phyloP scores from a whole-genome alignment of 1,140 invertebrate genomes.

The Panulirus ornatus region DNA sequence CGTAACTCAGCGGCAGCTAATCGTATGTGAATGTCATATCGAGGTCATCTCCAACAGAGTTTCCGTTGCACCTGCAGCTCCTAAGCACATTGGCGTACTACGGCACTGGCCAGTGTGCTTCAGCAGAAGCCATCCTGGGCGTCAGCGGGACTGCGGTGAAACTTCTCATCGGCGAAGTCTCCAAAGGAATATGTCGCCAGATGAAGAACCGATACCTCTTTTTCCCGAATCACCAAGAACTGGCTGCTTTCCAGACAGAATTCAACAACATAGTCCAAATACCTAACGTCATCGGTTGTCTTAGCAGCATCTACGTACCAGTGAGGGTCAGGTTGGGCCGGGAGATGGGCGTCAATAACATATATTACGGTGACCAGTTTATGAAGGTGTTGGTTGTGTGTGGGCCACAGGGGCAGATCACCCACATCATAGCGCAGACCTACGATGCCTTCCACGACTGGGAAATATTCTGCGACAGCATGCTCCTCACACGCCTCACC shows the following conservation, averaged over 20 bases:
- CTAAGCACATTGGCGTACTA: not conserved
- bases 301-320: not conserved
- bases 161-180: not conserved
- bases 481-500: not conserved
- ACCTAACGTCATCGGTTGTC: not conserved
- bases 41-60: too few relatives aligned
- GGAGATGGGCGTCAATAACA: not conserved
- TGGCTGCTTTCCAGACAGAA: not conserved
- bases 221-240: not conserved
- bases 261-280: not conserved
- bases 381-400: not conserved
- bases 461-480: not conserved
- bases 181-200: not conserved
- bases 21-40: too few relatives aligned
- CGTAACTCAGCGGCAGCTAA: too few relatives aligned
- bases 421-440: not conserved
- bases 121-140: not conserved
- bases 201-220: not conserved
- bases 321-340: not conserved
- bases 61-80: not conserved
- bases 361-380: not conserved
- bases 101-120: not conserved
- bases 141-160: not conserved
- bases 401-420: not conserved
- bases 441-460: not conserved